phyloP scores from a whole-genome alignment of 2,113 vertebrate species.

The Seriola quinqueradiata region DNA sequence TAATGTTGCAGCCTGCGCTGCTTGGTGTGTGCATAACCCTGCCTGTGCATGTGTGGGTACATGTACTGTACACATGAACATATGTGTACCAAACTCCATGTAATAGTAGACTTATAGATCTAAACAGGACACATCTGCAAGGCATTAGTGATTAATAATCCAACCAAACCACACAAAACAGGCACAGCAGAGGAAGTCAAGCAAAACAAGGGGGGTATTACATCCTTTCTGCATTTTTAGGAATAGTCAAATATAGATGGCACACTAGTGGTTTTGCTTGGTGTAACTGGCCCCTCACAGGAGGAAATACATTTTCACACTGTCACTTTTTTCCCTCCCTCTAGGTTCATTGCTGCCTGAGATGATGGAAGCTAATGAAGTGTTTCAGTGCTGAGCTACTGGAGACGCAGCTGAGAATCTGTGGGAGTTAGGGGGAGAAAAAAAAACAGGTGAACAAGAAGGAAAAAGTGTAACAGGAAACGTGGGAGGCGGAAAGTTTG shows the following conservation, averaged over 20 bases:
- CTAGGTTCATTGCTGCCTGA: conserved; percentile 20
- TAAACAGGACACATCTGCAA: conserved; percentile 65
- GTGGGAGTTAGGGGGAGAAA: conserved; percentile 39
- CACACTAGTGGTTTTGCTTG: conserved; percentile 9
- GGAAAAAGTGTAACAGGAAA: conserved; percentile 33
- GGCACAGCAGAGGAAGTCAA: conserved; percentile 33
- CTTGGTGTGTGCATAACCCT: conserved; percentile 3
- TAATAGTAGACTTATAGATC: conserved; percentile 26
- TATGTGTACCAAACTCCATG: conserved; percentile 1
- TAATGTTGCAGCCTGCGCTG: conserved; percentile 13
- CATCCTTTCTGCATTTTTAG: conserved; percentile 36
- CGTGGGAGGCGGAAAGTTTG: conserved; percentile 51
- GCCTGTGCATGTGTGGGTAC: not conserved
- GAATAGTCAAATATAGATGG: conserved; percentile 29
- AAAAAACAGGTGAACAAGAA: conserved; percentile 12
- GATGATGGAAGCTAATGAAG: conserved; percentile 74
- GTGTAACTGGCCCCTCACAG: conserved; percentile 11
- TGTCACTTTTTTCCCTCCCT: conserved; percentile 41
- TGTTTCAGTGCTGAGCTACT: conserved; percentile 34
- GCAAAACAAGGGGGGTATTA: conserved; percentile 34
- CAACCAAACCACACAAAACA: conserved; percentile 23
- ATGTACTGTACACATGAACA: conserved; percentile 3
- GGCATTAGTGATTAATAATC: conserved; percentile 64
- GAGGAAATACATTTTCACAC: conserved; percentile 36
- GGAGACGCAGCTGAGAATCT: conserved; percentile 32